phyloP scores from a whole-genome alignment of 2,888 invertebrate species.

The Papilio protenor region DNA sequence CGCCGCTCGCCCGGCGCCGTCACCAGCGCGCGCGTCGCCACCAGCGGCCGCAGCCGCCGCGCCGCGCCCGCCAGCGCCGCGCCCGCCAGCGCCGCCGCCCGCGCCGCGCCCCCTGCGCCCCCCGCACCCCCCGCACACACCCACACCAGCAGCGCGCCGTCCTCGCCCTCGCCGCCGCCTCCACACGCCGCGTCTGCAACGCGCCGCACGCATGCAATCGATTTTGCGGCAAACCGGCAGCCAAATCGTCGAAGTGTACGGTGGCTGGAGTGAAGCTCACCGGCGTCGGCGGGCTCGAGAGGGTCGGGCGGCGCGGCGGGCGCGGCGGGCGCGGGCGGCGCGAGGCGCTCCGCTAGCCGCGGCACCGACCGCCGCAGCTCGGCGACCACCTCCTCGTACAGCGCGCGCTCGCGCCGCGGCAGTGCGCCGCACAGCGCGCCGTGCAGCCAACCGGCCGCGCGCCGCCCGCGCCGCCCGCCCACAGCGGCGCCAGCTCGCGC shows the following conservation, averaged over 20 bases:
- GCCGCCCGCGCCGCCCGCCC: conserved; percentile 55
- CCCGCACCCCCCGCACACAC: conserved; percentile 11
- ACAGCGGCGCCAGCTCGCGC: conserved; percentile 57
- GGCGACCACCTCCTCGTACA: conserved; percentile 55
- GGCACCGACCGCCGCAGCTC: conserved; percentile 61
- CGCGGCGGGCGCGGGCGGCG: conserved; percentile 29
- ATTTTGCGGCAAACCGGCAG: too few relatives aligned
- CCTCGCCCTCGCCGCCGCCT: not conserved
- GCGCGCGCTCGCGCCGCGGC: conserved; percentile 53
- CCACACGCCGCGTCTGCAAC: not conserved
- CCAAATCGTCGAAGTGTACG: too few relatives aligned
- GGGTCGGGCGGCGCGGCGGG: conserved; percentile 41
- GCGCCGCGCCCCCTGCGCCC: conserved; percentile 30
- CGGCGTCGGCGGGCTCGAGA: conserved; percentile 11
- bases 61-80: conserved; percentile 51
- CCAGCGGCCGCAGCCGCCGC: conserved; percentile 60
- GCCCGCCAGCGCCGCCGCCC: conserved; percentile 46
- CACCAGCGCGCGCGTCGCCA: conserved; percentile 51
- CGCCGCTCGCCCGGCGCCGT: conserved; percentile 57
- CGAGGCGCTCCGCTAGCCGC: conserved; percentile 54
- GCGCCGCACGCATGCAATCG: too few relatives aligned
- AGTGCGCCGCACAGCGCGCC: conserved; percentile 63
- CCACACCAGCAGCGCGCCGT: not conserved
- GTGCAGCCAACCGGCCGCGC: conserved; percentile 59
- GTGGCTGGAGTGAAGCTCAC: not conserved